Percentiles rank a stretch among this genome's conserved stretches.
phyloP scores from a whole-genome alignment of 2,888 invertebrate genomes.

The Drosophila siamana region DNA sequence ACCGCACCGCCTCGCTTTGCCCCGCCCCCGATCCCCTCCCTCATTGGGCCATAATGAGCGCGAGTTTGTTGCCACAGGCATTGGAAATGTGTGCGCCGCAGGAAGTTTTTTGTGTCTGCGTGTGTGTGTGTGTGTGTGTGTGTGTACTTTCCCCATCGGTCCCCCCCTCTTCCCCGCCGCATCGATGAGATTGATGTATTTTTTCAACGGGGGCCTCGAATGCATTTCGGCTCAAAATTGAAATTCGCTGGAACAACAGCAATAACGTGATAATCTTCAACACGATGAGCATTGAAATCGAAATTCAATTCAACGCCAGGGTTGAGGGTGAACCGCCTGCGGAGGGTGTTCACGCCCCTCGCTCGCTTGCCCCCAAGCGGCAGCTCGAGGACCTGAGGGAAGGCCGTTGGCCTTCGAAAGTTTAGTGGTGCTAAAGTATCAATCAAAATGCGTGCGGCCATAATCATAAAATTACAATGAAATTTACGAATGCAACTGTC shows the following conservation, averaged over 20 bases:
- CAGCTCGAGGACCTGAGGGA: neutral
- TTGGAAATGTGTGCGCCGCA: constrained; percentile 58
- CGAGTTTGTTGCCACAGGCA: constrained; percentile 59
- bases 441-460: constrained; percentile 79
- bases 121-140: no score
- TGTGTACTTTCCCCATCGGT: no score
- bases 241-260: constrained; percentile 61
- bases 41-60: constrained; percentile 66
- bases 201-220: constrained; percentile 55
- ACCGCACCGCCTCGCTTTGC: neutral
- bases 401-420: constrained; percentile 61
- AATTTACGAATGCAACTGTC: constrained; percentile 69
- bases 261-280: constrained; percentile 6
- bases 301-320: constrained; percentile 47
- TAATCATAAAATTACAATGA: constrained; percentile 81
- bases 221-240: constrained; percentile 70
- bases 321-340: constrained; percentile 29
- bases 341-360: constrained; percentile 1
- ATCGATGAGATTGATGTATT: constrained; percentile 69
- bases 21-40: constrained; percentile 52
- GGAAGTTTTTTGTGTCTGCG: constrained; percentile 57
- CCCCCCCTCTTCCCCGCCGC: no score
- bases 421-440: constrained; percentile 75
- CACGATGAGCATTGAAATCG: constrained; percentile 40
- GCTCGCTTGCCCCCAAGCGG: neutral